phyloP scores from a whole-genome alignment of 2,888 invertebrate species.

The Spialia ferax region DNA sequence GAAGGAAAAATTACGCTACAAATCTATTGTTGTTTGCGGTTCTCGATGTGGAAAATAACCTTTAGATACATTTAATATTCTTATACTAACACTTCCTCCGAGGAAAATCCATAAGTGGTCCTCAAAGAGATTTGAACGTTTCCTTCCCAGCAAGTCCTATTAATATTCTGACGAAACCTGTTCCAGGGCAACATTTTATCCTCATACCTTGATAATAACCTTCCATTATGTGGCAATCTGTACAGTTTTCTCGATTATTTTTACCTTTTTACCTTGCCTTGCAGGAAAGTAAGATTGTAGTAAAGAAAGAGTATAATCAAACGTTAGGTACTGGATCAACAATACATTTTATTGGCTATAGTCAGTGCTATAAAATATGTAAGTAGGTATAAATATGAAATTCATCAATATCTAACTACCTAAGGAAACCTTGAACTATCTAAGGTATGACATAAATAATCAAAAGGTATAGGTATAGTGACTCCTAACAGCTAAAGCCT shows the following conservation, averaged over 20 bases:
- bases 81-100: not conserved
- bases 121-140: conserved; percentile 7
- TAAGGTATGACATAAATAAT: too few relatives aligned
- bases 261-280: not conserved
- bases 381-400: too few relatives aligned
- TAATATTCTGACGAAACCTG: conserved; percentile 37
- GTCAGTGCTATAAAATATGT: too few relatives aligned
- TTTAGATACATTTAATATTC: not conserved
- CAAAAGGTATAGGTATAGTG: too few relatives aligned
- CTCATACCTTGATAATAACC: conserved; percentile 28
- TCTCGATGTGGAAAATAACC: conserved; percentile 13
- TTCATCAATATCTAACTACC: too few relatives aligned
- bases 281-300: not conserved
- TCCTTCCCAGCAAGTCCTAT: conserved; percentile 30
- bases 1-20: conserved; percentile 20
- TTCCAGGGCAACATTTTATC: conserved; percentile 29
- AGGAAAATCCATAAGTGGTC: conserved; percentile 27
- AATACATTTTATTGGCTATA: too few relatives aligned
- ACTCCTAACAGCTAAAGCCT: too few relatives aligned
- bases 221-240: not conserved
- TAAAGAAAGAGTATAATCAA: not conserved
- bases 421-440: too few relatives aligned
- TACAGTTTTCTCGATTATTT: conserved; percentile 1
- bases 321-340: too few relatives aligned
- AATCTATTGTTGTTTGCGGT: conserved; percentile 3